phyloP scores from a whole-genome alignment of 1,140 invertebrate species.

The Cotesia typhae region DNA sequence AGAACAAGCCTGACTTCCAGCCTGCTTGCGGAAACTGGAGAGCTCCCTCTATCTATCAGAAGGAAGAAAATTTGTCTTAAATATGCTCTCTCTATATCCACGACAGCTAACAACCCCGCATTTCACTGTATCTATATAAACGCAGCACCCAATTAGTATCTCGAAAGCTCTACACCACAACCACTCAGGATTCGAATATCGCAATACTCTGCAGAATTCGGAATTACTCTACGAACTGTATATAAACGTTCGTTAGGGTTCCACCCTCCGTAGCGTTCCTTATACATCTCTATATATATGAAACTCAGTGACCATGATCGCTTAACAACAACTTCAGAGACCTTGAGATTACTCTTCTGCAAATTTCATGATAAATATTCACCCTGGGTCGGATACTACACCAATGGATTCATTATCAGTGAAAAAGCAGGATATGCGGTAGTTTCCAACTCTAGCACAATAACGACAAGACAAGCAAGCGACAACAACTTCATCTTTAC shows the following conservation, averaged over 20 bases:
- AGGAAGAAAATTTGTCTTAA: slow-evolving; percentile 3
- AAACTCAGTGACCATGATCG: neutral
- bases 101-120: neutral
- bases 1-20: slow-evolving; percentile 26
- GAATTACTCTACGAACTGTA: neutral
- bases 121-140: neutral
- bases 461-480: neutral
- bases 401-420: slow-evolving; percentile 16
- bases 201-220: slow-evolving; percentile 8
- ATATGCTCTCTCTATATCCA: neutral
- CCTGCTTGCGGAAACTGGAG: slow-evolving; percentile 4
- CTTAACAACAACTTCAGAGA: slow-evolving; percentile 12
- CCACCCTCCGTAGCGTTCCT: slow-evolving; percentile 6
- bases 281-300: neutral
- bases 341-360: neutral
- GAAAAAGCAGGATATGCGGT: slow-evolving; percentile 17
- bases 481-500: slow-evolving; percentile 16
- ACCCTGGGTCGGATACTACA: neutral
- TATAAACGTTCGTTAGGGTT: neutral
- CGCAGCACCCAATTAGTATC: neutral
- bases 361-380: neutral
- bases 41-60: slow-evolving; percentile 16
- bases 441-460: neutral
- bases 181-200: neutral
- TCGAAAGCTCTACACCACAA: neutral